phyloP scores from a whole-genome alignment of 2,797 vertebrate genomes.

The Enteromius anoplus region DNA sequence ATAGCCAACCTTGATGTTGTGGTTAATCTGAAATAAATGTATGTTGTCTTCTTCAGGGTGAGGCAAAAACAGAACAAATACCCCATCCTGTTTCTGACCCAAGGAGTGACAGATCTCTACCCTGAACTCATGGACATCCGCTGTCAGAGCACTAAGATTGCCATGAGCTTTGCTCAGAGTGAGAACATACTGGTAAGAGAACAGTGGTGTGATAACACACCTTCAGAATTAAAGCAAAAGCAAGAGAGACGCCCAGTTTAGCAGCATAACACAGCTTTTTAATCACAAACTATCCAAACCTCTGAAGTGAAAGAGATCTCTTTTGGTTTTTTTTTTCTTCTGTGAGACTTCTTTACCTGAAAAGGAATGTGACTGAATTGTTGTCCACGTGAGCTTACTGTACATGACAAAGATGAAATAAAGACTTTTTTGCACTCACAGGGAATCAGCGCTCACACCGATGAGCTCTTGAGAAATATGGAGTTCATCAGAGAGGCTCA shows the following conservation, averaged over 20 bases:
- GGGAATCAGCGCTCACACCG: conserved; percentile 92
- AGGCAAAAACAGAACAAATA: conserved; percentile 97
- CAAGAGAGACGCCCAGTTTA: neutral
- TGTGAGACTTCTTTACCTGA: neutral
- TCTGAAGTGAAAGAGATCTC: neutral
- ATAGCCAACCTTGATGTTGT: neutral
- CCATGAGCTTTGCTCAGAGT: conserved; percentile 95
- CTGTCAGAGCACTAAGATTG: conserved; percentile 89
- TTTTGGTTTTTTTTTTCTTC: neutral
- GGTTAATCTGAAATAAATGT: neutral
- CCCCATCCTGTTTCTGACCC: conserved; percentile 95
- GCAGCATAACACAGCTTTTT: neutral
- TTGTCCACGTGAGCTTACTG: neutral
- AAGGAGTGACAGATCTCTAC: conserved; percentile 88
- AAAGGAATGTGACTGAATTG: neutral
- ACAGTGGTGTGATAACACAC: neutral
- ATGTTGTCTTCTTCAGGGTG: conserved; percentile 78
- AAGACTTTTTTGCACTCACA: conserved; percentile 58
- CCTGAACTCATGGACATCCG: conserved; percentile 96
- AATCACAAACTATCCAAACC: neutral
- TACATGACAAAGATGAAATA: neutral
- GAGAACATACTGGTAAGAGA: conserved; percentile 93
- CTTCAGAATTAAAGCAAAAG: neutral
- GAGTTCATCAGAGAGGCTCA: conserved; percentile 83
- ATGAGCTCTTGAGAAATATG: conserved; percentile 90